These are phyloP conservation scores for Apteryx mantelli DNA, from an alignment of 2,113 vertebrate species.

Conservation along the genomic window DNA sequence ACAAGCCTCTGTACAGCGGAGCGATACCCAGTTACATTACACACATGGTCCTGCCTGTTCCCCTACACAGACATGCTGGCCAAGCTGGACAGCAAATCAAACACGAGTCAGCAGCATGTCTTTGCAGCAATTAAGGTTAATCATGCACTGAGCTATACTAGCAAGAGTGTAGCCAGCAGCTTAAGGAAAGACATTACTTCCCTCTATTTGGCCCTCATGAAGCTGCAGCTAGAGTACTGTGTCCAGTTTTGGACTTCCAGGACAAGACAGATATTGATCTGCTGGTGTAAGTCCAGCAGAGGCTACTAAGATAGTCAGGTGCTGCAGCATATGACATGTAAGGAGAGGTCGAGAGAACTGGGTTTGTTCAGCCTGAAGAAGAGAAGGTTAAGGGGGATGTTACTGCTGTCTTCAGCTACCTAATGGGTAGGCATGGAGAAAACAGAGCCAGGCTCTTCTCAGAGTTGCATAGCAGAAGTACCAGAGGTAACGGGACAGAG, in stretches of 20 bases:
- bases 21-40: background rate
- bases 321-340: background rate
- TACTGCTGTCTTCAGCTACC: background rate
- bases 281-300: background rate
- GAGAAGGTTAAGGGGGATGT: background rate
- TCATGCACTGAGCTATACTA: background rate
- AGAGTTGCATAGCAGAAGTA: background rate
- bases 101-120: background rate
- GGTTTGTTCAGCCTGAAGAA: rapidly evolving
- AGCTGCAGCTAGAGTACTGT: background rate
- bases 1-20: background rate
- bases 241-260: background rate
- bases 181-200: background rate
- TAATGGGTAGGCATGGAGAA: background rate
- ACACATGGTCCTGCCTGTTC: background rate
- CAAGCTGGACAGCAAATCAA: background rate
- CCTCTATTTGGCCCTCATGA: background rate
- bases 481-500: background rate
- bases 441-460: background rate
- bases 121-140: background rate
- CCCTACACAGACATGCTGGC: background rate
- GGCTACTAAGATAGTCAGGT: background rate
- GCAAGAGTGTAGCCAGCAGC: background rate
- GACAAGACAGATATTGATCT: background rate
- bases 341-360: background rate